These are phyloP conservation scores for Periparus ater DNA, from an alignment of 2,797 vertebrate species.

Conservation along the genomic window DNA sequence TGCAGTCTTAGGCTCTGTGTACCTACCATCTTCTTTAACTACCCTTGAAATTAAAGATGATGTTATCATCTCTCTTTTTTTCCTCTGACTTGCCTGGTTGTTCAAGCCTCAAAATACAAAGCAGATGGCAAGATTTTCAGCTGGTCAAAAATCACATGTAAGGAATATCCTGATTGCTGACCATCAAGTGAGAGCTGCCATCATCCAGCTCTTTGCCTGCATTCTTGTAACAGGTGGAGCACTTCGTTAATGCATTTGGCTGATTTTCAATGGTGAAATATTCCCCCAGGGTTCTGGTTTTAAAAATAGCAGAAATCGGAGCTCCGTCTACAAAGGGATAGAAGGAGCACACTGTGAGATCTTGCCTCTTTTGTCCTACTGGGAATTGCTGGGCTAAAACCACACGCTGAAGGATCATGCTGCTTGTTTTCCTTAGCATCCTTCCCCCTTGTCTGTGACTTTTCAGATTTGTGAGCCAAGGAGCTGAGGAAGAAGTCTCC, in stretches of 20 bases:
- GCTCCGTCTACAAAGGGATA: conserved; percentile 25
- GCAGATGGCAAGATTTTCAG: conserved; percentile 21
- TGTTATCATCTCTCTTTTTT: not conserved
- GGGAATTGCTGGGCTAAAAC: conserved; percentile 42
- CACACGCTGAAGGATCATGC: not conserved
- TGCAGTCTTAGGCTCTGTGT: not conserved
- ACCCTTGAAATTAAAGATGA: not conserved
- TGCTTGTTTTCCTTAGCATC: conserved; percentile 51
- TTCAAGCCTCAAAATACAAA: not conserved
- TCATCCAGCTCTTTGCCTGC: conserved; percentile 14
- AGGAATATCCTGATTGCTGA: conserved; percentile 13
- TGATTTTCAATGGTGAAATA: conserved; percentile 49
- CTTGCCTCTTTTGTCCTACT: conserved; percentile 13
- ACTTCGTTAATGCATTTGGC: conserved; percentile 40
- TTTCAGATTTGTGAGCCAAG: not conserved
- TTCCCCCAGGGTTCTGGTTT: conserved; percentile 36
- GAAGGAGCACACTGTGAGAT: conserved; percentile 9
- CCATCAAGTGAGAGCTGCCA: conserved; percentile 13
- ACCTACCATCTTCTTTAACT: not conserved
- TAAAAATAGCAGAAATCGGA: conserved; percentile 46
- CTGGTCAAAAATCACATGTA: conserved; percentile 1
- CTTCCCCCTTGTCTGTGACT: not conserved
- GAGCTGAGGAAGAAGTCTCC: not conserved
- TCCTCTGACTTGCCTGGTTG: not conserved
- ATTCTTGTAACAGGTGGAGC: conserved; percentile 65